Percentiles rank a stretch among this genome's conserved stretches.
Evolutionary conservation across 2,797 vertebrate species (phyloP).

Genomic region (Antennarius maculatus): DNA sequence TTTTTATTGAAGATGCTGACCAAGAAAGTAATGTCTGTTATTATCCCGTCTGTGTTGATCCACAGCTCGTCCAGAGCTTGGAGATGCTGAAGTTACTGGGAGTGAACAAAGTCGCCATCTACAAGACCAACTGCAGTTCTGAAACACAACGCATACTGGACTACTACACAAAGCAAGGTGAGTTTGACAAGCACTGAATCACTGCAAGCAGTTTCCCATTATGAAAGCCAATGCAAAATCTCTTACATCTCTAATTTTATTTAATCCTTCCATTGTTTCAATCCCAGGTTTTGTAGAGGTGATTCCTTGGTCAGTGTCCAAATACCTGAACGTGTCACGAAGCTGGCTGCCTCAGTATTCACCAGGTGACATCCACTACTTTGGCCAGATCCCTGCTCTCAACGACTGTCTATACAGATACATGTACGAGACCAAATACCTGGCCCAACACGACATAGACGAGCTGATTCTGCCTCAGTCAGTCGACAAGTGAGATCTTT

Average conservation of each 20-base stretch:
- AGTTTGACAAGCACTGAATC: no score
- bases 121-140: slow-evolving; percentile 61
- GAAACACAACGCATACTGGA: slow-evolving; percentile 56
- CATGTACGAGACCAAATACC: slow-evolving; percentile 74
- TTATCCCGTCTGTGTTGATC: not conserved
- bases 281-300: slow-evolving; percentile 64
- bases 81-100: slow-evolving; percentile 72
- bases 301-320: slow-evolving; percentile 62
- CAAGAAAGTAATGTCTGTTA: no score
- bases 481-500: slow-evolving; percentile 29
- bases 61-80: slow-evolving; percentile 64
- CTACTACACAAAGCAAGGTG: slow-evolving; percentile 57
- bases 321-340: slow-evolving; percentile 38
- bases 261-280: not conserved
- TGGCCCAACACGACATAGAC: slow-evolving; percentile 72
- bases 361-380: slow-evolving; percentile 72
- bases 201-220: no score
- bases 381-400: slow-evolving; percentile 70
- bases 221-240: no score
- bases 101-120: slow-evolving; percentile 62
- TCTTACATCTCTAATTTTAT: no score
- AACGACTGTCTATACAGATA: slow-evolving; percentile 74
- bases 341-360: slow-evolving; percentile 17
- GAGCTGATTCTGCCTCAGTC: slow-evolving; percentile 73
- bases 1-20: no score